These are phyloP conservation scores for Pomatostomus ruficeps DNA, from an alignment of 2,113 vertebrate species.

Conservation along the genomic window DNA sequence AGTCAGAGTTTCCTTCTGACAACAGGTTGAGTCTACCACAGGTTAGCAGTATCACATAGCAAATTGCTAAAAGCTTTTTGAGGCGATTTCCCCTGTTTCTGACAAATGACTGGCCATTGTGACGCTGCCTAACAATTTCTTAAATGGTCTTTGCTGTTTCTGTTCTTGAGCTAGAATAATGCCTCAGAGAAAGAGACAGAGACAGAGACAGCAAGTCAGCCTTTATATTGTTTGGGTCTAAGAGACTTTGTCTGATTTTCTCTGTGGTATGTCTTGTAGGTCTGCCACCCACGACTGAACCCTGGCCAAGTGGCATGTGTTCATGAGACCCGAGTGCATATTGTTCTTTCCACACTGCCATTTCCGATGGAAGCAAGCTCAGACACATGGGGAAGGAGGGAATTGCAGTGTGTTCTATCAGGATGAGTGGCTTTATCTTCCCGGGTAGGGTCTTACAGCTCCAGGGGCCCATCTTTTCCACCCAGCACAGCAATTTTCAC, in stretches of 20 bases:
- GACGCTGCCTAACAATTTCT: accelerated
- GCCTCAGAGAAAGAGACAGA: background rate
- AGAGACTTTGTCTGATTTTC: background rate
- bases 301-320: background rate
- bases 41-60: background rate
- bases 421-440: background rate
- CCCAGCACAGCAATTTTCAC: accelerated
- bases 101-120: background rate
- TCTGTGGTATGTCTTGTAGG: background rate
- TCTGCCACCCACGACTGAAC: background rate
- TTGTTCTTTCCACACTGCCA: accelerated
- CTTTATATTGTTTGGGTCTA: background rate
- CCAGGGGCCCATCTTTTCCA: background rate
- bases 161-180: background rate
- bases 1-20: background rate
- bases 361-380: background rate
- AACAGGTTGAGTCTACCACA: background rate
- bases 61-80: background rate
- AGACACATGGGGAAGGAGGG: background rate
- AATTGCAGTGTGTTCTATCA: background rate
- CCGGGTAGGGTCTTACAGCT: background rate
- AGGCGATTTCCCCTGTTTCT: background rate
- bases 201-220: background rate
- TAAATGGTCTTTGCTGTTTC: background rate
- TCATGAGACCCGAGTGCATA: background rate